Base-by-base conservation (phyloP, 2,797 vertebrate genomes). In the Myoxocephalus aenaeus region DNA sequence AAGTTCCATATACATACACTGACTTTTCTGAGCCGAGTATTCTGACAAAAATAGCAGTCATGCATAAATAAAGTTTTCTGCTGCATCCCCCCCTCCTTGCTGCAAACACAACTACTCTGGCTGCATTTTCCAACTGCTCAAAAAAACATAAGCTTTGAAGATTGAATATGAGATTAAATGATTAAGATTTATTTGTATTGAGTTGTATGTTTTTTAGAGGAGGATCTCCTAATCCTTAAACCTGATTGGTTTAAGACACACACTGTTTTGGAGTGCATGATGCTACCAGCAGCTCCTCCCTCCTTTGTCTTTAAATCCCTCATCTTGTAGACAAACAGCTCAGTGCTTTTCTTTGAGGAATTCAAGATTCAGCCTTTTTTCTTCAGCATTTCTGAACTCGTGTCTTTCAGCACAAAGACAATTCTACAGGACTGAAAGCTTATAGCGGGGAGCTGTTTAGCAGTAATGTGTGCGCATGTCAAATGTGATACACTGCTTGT, bases 291-390 rank as follows among this genome's bases (percentile, higher is more conserved):
- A 67, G 64, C 63, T 57, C 25, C 50, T 36, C 29, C 25, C 50
- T 36, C 29, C 64, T 79, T 83, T 79, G 72, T 80, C 59, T 79
- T 66, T 17, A 66, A 69, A 67, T 77, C 73, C 70, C 27, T 54
- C 27, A 53, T 56, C 51, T 22, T 56, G 40, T 12, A 32, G 42
- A 75, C 70, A 64, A 78, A 75, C 51, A 17, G 59, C 46, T 57
- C 50, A 27, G 10, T 34, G 25, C 25, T 72, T 54, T 29, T 50
- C 14, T 53, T 4, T 53, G 36, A 53, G 53, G 17, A 70, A 51
- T 6, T 40, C 17, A 48, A 61, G 3, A 29, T 40, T 63, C 48
- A 12, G 5, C 5, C 29, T 61, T 27, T 63, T 12, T n/a, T 14
- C 34, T 17, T 6, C 38, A 50, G n/a, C 18, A 25, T 54, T 81